Base-by-base conservation (phyloP, 2,113 vertebrate species). In the Chloebia gouldiae region DNA sequence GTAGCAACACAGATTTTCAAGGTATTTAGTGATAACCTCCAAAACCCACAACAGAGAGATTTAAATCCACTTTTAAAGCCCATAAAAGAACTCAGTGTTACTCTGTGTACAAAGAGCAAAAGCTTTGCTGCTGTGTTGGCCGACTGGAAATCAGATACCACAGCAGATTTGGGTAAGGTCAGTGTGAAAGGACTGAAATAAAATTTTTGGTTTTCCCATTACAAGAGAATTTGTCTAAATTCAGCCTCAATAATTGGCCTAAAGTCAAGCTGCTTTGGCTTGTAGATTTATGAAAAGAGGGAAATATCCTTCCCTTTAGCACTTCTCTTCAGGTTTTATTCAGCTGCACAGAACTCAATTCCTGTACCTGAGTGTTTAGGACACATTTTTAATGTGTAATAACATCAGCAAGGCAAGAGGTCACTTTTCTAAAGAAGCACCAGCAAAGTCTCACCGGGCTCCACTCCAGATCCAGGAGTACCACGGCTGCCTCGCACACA, bases 401-500 rank as follows among this genome's bases (percentile, higher is more conserved):
- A 76, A 66, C n/a, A 42, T 11, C 1, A 63, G 13, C 16, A 53
- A 73, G 19, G 24, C 33, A 85, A 82, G 77, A 81, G 24, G 14
- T 28, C 56, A 40, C 35, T 92, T 93, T 35, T 18, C 45, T 47
- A 64, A 81, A 35, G 20, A 23, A 39, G 35, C 33, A 81, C 7
- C 60, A 51, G 47, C 45, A 83, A 92, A 83, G 5, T 50, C 59
- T 51, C 0, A 0, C 12, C 4, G 2, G 17, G n/a, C 25, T 88
- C 57, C 24, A 3, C 47, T 80, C 42, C 13, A 8, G n/a, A n/a
- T 8, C 45, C 90, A 73, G 54, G 11, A 65, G 42, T 25, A 3
- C 66, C 13, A 40, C 0, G 0, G 28, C 51, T 5, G 0, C 72
- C 23, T 66, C 17, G 15, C 37, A 8, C 28, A 1, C 0, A 1